Base-by-base conservation (phyloP, 2,797 vertebrate species). In the Sus cebifrons region DNA sequence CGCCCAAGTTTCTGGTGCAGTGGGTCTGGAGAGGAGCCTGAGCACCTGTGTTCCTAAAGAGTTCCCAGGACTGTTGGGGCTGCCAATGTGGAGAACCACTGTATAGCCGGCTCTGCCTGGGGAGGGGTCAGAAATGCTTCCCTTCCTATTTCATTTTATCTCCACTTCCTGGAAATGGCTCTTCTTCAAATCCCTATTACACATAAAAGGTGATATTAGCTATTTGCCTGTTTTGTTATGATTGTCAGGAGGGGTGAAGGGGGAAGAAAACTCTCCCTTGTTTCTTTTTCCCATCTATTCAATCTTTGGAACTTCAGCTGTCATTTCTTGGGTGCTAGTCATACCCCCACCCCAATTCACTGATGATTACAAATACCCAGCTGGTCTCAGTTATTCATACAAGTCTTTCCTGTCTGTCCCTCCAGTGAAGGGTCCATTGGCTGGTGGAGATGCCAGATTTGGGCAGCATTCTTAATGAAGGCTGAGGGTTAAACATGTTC, bases 21-120 rank as follows among this genome's bases (percentile, higher is more conserved):
- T 0, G 2, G 20, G 7, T 6, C 20, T 16, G 15, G 75, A 27
- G 5, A 2, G 0, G 17, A 3, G 52, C 56, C 6, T 0, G 3
- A 29, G 40, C 62, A 27, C 15, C 10, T 49, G 13, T 15, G 3
- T 68, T 86, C 75, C 40, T 54, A 23, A 27, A 70, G 56, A 20
- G 65, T 62, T 65, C n/a, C 23, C 12, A 2, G 29, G 36, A 40
- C 12, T 12, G 32, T 40, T n/a, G 56, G 40, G 21, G 0, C 29
- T 65, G 2, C 5, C 11, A 49, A 27, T 44, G 44, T 16, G 36
- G 32, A 62, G 36, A 54, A 11, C 32, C 23, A 5, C 54, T 9
- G 1, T 56, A 56, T 17, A 44, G 6, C 65, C 29, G 23, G 13
- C 11, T 14, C n/a, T 70, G 25, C 11, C 13, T 1, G 0, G 17